These are phyloP conservation scores for Gallinago nigripennis DNA, from an alignment of 2,797 vertebrate species.

Conservation along the genomic window DNA sequence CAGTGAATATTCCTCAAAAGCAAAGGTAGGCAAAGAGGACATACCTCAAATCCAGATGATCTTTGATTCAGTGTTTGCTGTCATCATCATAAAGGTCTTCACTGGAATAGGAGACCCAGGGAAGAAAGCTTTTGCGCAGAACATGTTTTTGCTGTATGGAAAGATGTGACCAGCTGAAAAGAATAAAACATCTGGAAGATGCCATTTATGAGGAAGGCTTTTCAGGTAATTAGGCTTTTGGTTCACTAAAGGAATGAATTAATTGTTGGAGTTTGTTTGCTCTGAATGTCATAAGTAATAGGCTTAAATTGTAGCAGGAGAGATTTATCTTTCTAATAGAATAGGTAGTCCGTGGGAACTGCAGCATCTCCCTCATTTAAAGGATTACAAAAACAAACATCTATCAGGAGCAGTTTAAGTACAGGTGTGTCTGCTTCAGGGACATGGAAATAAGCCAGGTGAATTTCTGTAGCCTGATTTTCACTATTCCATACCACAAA, in stretches of 20 bases:
- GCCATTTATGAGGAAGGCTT: not conserved
- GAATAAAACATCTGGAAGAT: not conserved
- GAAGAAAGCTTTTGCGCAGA: not conserved
- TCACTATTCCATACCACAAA: not conserved
- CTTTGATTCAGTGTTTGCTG: not conserved
- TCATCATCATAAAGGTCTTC: not conserved
- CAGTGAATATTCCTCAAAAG: not conserved
- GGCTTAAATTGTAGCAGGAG: not conserved
- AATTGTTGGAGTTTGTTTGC: fast-evolving
- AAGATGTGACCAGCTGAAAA: not conserved
- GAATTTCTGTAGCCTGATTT: not conserved
- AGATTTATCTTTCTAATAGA: not conserved
- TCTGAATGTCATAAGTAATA: not conserved
- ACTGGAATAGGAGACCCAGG: fast-evolving
- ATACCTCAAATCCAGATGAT: not conserved
- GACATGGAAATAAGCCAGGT: not conserved
- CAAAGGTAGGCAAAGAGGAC: not conserved
- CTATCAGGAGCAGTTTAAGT: not conserved
- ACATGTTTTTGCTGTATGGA: not conserved
- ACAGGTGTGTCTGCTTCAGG: not conserved
- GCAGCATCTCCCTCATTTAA: not conserved
- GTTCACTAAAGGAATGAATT: not conserved
- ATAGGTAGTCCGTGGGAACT: not conserved
- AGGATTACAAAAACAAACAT: not conserved
- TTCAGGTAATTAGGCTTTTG: not conserved